phyloP scores from a whole-genome alignment of 2,797 vertebrate genomes.

The Oreochromis grahami region DNA sequence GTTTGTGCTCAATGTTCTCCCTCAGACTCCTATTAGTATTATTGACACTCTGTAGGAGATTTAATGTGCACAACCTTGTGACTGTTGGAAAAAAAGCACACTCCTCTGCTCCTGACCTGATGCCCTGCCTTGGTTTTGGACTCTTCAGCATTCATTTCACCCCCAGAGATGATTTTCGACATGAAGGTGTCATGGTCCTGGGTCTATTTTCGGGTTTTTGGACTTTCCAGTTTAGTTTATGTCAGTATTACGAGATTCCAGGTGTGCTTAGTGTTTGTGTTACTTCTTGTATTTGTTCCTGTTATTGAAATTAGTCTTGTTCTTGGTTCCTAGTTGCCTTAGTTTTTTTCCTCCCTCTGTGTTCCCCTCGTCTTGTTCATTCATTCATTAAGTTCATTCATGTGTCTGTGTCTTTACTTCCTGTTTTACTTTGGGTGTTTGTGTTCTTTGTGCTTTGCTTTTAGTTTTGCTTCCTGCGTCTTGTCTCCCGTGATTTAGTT shows the following conservation, averaged over 20 bases:
- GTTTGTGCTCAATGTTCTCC: neutral
- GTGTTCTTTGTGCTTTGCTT: neutral
- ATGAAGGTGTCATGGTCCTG: neutral
- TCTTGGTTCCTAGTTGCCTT: neutral
- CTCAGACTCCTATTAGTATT: neutral
- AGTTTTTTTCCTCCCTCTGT: neutral
- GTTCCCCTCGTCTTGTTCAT: neutral
- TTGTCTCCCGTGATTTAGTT: neutral
- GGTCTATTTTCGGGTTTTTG: neutral
- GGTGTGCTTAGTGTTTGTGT: neutral
- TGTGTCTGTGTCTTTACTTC: neutral
- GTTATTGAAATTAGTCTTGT: neutral
- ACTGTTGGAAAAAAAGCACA: accelerated
- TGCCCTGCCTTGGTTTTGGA: neutral
- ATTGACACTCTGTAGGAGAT: neutral
- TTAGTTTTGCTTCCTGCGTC: neutral
- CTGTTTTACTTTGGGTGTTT: neutral
- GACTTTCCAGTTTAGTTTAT: neutral
- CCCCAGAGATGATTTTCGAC: neutral
- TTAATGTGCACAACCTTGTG: neutral
- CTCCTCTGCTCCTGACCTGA: neutral
- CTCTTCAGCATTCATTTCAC: neutral
- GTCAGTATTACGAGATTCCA: neutral
- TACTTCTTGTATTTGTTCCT: neutral
- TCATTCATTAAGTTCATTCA: neutral